phyloP scores from a whole-genome alignment of 2,797 vertebrate species.

The Apogon hyalosoma region DNA sequence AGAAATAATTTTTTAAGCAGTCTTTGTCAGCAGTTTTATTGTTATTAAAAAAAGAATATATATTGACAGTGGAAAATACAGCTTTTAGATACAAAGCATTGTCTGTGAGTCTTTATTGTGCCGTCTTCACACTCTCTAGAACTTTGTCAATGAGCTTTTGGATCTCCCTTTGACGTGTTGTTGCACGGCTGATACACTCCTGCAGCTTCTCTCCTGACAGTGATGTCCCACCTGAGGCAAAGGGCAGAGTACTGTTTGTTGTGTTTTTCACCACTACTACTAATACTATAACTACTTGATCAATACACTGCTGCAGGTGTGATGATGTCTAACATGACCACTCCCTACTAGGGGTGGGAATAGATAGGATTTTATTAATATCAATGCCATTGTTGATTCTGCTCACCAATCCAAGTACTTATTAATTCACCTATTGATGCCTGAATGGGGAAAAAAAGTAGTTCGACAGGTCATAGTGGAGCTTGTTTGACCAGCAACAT shows the following conservation, averaged over 20 bases:
- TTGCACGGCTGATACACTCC: constrained; percentile 90
- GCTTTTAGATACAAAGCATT: constrained; percentile 89
- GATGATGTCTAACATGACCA: too few species aligned
- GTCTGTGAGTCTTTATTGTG: constrained; percentile 74
- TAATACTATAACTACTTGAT: too few species aligned
- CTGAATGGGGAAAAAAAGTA: too few species aligned
- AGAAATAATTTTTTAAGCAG: constrained; percentile 88
- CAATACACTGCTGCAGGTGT: too few species aligned
- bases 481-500: too few species aligned
- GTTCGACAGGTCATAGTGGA: too few species aligned
- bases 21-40: constrained; percentile 94
- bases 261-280: too few species aligned
- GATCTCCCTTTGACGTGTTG: constrained; percentile 90
- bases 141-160: constrained; percentile 91
- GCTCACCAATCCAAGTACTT: too few species aligned
- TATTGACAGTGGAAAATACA: constrained; percentile 95
- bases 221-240: constrained; percentile 70
- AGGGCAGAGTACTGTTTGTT: neutral
- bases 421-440: too few species aligned
- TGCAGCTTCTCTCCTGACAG: constrained; percentile 93
- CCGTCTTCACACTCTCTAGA: constrained; percentile 83
- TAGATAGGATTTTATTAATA: too few species aligned
- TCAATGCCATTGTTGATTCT: too few species aligned
- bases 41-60: constrained; percentile 90
- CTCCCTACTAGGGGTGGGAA: too few species aligned